These are phyloP conservation scores for Caenorhabditis brenneri DNA, from an alignment of 1,140 invertebrate species.

Conservation along the genomic window DNA sequence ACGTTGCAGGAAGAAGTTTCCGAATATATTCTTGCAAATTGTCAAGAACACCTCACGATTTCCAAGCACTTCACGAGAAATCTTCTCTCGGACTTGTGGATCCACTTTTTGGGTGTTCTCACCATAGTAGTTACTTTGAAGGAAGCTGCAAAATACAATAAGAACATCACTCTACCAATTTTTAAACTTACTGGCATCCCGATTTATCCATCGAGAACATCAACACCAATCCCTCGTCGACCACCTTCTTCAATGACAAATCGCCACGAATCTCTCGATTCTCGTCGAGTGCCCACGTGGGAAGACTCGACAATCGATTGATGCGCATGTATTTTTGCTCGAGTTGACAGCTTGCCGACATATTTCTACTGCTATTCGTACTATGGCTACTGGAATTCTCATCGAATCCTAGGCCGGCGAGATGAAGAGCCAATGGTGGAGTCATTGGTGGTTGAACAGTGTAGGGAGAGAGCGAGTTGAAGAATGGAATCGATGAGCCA, in stretches of 20 bases:
- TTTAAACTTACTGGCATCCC: slow-evolving; percentile 49
- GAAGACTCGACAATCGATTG: neutral
- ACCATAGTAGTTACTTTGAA: slow-evolving; percentile 39
- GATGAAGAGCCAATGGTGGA: neutral
- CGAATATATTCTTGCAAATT: slow-evolving; percentile 56
- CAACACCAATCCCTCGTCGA: neutral
- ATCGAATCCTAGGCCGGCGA: neutral
- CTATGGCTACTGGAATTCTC: neutral
- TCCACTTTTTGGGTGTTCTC: slow-evolving; percentile 13
- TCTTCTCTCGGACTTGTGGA: neutral
- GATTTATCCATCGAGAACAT: slow-evolving; percentile 46
- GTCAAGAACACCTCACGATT: slow-evolving; percentile 37
- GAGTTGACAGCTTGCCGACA: neutral
- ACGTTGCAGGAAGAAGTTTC: slow-evolving; percentile 57
- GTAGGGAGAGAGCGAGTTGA: too few species aligned
- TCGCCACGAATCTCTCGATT: neutral
- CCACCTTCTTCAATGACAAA: neutral
- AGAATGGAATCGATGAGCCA: neutral
- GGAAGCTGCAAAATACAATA: slow-evolving; percentile 46
- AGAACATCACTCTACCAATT: too few species aligned
- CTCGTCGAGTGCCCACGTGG: neutral
- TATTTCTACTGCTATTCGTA: too few species aligned
- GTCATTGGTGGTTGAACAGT: too few species aligned
- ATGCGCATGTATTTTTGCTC: neutral
- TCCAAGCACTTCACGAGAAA: slow-evolving; percentile 40